Percentiles rank a stretch among this genome's conserved stretches.
phyloP scores from a whole-genome alignment of 2,888 invertebrate species.

The Protophormia terraenovae region DNA sequence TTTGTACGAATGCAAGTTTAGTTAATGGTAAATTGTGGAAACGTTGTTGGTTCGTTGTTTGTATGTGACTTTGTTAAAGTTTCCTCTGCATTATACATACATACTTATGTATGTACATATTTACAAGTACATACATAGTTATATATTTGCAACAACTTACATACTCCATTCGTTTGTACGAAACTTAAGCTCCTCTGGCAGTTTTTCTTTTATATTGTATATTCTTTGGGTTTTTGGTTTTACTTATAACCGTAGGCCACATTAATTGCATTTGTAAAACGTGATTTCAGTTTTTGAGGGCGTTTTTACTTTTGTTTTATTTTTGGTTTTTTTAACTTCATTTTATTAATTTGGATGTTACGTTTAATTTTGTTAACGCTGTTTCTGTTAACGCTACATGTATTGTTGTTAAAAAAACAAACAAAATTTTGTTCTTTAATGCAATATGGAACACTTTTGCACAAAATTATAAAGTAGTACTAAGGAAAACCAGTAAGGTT shows the following conservation, averaged over 20 bases:
- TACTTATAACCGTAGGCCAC: conserved; percentile 50
- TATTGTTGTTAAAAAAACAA: too few species aligned
- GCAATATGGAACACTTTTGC: too few species aligned
- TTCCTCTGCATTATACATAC: conserved; percentile 3
- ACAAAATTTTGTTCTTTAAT: too few species aligned
- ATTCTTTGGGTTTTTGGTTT: conserved; percentile 1
- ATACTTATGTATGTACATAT: not conserved
- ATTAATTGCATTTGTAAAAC: conserved; percentile 58
- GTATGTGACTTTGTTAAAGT: conserved; percentile 38
- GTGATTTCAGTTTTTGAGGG: conserved; percentile 54
- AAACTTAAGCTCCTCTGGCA: conserved; percentile 10
- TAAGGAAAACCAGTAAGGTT: too few species aligned
- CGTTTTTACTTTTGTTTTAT: conserved; percentile 28
- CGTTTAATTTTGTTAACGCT: not conserved
- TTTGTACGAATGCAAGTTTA: conserved; percentile 14
- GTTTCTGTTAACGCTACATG: not conserved
- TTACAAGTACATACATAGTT: not conserved
- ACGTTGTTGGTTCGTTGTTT: not conserved
- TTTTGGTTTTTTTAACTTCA: not conserved
- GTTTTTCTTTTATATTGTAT: not conserved
- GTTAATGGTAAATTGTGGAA: conserved; percentile 23
- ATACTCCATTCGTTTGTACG: not conserved
- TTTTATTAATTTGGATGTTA: not conserved
- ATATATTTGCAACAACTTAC: not conserved
- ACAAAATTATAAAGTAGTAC: too few species aligned